Conservation (phyloP, 2,888 invertebrate species). For the Troides oblongomaculatus region DNA sequence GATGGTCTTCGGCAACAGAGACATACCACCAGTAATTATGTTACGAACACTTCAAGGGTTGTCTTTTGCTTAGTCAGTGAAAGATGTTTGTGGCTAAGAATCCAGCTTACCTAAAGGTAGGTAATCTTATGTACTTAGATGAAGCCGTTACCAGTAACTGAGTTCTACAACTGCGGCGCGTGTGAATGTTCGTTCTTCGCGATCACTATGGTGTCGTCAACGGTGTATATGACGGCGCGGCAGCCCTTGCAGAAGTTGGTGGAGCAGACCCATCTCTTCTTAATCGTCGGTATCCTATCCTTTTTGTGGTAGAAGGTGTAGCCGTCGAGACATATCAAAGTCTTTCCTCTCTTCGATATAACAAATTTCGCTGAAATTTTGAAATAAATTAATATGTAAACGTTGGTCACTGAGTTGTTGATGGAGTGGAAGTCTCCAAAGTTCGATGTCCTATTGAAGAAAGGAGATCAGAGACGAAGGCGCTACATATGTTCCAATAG, state of each 20-base stretch:
- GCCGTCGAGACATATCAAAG: slow-evolving; percentile 42
- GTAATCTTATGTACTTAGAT: not conserved
- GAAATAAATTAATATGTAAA: not conserved
- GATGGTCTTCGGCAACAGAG: too few species aligned
- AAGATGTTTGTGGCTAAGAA: too few species aligned
- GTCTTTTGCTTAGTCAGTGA: too few species aligned
- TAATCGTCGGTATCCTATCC: slow-evolving; percentile 25
- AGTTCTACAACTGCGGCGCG: not conserved
- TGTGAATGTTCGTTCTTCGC: slow-evolving; percentile 36
- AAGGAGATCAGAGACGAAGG: too few species aligned
- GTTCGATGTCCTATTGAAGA: too few species aligned
- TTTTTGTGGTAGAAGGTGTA: slow-evolving; percentile 44
- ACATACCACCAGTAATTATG: too few species aligned
- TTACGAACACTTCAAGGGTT: too few species aligned
- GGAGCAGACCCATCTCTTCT: slow-evolving; percentile 35
- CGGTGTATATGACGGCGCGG: slow-evolving; percentile 44
- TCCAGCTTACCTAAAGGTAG: too few species aligned
- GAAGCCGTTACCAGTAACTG: not conserved
- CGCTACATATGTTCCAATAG: too few species aligned
- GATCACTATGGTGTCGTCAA: slow-evolving; percentile 39
- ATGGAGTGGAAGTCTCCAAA: too few species aligned
- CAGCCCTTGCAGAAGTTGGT: slow-evolving; percentile 41
- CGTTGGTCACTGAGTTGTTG: too few species aligned
- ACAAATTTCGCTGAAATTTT: slow-evolving; percentile 42
- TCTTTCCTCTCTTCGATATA: slow-evolving; percentile 44